phyloP scores from a whole-genome alignment of 2,888 invertebrate genomes.

The Brachyopa scutellaris region DNA sequence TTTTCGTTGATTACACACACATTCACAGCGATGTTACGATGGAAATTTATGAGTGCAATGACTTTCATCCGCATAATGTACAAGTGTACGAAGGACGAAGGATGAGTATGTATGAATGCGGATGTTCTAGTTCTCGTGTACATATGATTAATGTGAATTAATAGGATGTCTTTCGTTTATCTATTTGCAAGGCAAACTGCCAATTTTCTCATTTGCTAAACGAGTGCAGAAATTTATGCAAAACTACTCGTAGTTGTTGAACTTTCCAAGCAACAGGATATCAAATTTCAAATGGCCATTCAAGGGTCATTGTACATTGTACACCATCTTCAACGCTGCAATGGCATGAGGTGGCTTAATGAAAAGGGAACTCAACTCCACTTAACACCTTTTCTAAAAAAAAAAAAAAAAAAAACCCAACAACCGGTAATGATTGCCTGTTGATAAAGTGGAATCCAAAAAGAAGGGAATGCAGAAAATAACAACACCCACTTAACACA shows the following conservation, averaged over 20 bases:
- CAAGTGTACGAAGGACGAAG: too few relatives aligned
- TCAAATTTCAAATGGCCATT: constrained; percentile 23
- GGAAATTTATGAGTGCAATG: constrained; percentile 57
- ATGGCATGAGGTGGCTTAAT: constrained; percentile 17
- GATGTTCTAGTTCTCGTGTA: constrained; percentile 10
- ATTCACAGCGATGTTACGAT: not conserved
- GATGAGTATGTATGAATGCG: constrained; percentile 5
- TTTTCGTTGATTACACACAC: constrained; percentile 34
- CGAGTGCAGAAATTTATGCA: constrained; percentile 5
- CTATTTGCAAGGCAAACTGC: constrained; percentile 57
- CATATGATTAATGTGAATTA: constrained; percentile 30
- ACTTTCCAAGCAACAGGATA: constrained; percentile 35
- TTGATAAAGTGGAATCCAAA: constrained; percentile 18
- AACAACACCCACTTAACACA: constrained; percentile 33
- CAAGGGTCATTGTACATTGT: constrained; percentile 31
- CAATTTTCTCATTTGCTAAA: constrained; percentile 58
- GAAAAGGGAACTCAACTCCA: constrained; percentile 31
- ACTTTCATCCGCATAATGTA: constrained; percentile 26
- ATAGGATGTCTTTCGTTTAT: not conserved
- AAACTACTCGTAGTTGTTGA: constrained; percentile 4
- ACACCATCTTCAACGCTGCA: not conserved
- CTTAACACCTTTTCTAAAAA: constrained; percentile 53
- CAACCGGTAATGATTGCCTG: constrained; percentile 52
- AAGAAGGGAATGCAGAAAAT: not conserved
- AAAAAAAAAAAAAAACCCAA: too few relatives aligned